Evolutionary conservation across 2,888 invertebrate species (phyloP).

Genomic region (Lissocephala sabroskyi): DNA sequence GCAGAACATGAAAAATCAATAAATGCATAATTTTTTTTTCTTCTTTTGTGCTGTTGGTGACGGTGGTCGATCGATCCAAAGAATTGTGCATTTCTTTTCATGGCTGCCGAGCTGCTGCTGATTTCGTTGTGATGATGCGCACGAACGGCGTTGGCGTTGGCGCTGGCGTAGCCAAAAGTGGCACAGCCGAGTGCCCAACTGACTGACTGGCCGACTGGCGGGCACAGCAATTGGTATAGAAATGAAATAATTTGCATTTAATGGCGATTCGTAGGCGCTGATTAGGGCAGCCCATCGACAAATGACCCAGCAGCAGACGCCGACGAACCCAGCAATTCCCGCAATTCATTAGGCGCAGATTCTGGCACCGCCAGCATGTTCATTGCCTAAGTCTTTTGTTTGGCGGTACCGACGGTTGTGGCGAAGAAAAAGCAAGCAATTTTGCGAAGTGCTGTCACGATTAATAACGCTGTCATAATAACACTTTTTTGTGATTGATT

Average conservation of each 20-base stretch:
- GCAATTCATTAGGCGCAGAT: too few species aligned
- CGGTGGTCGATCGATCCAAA: too few species aligned
- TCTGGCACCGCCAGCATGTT: conserved; percentile 24
- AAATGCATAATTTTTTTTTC: conserved; percentile 37
- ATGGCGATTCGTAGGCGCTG: conserved; percentile 36
- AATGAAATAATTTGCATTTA: conserved; percentile 63
- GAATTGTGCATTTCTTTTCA: conserved; percentile 22
- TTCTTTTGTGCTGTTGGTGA: conserved; percentile 10
- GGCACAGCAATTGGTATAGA: conserved; percentile 61
- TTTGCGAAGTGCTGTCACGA: conserved; percentile 45
- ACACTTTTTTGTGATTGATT: conserved; percentile 64
- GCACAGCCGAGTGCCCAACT: conserved; percentile 1
- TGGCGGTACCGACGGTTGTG: conserved; percentile 2
- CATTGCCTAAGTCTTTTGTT: conserved; percentile 49
- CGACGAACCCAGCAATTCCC: too few species aligned
- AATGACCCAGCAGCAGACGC: not conserved
- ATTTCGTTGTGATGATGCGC: conserved; percentile 61
- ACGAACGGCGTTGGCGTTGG: conserved; percentile 40
- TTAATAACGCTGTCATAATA: conserved; percentile 64
- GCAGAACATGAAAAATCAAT: conserved; percentile 56
- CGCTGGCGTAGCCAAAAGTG: conserved; percentile 5
- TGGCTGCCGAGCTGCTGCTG: conserved; percentile 14
- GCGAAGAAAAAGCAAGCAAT: too few species aligned
- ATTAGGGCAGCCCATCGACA: conserved; percentile 1
- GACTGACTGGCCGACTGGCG: not conserved